These are phyloP conservation scores for Gambusia affinis DNA, from an alignment of 2,113 vertebrate species.

Conservation along the genomic window DNA sequence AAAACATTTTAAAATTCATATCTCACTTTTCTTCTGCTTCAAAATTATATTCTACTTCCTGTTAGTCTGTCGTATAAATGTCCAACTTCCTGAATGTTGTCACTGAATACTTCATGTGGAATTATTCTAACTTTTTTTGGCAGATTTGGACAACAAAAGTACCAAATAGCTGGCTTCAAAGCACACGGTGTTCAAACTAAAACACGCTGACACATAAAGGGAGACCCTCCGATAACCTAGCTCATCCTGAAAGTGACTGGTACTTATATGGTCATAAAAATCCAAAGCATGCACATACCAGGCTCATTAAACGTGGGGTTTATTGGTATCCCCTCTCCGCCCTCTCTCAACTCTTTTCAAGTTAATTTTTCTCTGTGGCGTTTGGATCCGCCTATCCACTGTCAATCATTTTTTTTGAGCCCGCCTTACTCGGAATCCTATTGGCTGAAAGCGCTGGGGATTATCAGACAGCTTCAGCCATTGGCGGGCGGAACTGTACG, in stretches of 20 bases:
- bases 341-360: slow-evolving; percentile 64
- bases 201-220: slow-evolving; percentile 55
- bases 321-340: slow-evolving; percentile 50
- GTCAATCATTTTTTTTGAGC: background rate
- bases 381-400: slow-evolving; percentile 17
- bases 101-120: too few species aligned
- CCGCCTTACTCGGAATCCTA: slow-evolving; percentile 9
- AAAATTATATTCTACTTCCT: background rate
- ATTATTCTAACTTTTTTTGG: background rate
- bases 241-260: slow-evolving; percentile 62
- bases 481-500: slow-evolving; percentile 27
- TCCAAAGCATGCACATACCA: slow-evolving; percentile 81
- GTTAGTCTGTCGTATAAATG: background rate
- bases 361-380: slow-evolving; percentile 42
- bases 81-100: background rate
- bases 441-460: slow-evolving; percentile 52
- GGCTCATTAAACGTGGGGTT: slow-evolving; percentile 78
- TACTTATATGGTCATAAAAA: slow-evolving; percentile 86
- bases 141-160: slow-evolving; percentile 14
- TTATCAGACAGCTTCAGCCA: slow-evolving; percentile 6
- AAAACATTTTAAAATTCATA: background rate
- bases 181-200: slow-evolving; percentile 23
- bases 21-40: background rate
- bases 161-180: slow-evolving; percentile 27
- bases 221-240: slow-evolving; percentile 64